Base-by-base conservation (phyloP, 2,888 invertebrate species). In the Emmelina monodactyla region DNA sequence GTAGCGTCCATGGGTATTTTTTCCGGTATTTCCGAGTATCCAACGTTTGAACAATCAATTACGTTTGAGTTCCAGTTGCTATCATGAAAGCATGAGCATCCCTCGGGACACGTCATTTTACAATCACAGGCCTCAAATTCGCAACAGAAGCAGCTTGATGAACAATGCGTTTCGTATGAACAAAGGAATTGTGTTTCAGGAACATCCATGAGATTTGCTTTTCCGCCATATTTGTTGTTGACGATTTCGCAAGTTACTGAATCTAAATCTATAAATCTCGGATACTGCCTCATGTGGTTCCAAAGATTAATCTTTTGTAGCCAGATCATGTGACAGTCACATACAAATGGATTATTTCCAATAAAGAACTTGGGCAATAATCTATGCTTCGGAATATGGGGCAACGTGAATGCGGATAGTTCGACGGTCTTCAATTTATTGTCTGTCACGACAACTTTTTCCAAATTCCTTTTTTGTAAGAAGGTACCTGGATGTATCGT, bases 311-410 rank as follows among this genome's bases (percentile, higher is more conserved):
- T 87, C 52, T 88, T 83, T 53, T 89, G 85, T 43, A 92, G 63
- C 92, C 92, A 94, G 67, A 91, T 91, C 89, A 92, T 89, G 42
- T 87, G 87, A 75, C 93, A 93, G 70, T 92, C 89, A 68, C 93
- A 94, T 45, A 88, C 82, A 64, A 92, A 88, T 33, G 92, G 92
- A 83, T 93, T 93, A 53, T 86, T 86, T 32, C 88, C 89, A 53
- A 92, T 85, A 58, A 87, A 89, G 67, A 92, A 89, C 61, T 88
- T 85, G 31, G 91, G 90, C 53, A 89, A 66, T 53, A 86, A 84
- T 62, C 78, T 84, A 51, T 86, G 84, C 53, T 84, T 83, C 16
- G 85, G 83, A 38, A 88, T 83, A 44, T 84, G 83, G 50, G 85
- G 84, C 53, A 90, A 58, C 52, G 86, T 85, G 49, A 92, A 82